phyloP scores from a whole-genome alignment of 2,113 vertebrate genomes.

The Hypocryptadius cinnamomeus region DNA sequence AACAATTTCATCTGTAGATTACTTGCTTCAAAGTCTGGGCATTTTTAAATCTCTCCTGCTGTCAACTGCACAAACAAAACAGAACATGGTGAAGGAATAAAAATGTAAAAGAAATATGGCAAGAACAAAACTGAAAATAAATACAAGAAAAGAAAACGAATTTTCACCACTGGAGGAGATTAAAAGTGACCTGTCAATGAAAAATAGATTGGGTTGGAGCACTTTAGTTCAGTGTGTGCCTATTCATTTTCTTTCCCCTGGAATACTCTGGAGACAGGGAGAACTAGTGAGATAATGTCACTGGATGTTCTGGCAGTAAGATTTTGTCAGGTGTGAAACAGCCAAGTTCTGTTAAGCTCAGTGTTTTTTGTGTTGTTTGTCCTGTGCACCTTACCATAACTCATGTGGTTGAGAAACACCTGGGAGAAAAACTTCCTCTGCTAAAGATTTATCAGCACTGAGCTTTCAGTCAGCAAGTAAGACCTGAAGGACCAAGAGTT shows the following conservation, averaged over 20 bases:
- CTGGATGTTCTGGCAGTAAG: neutral
- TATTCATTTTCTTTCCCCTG: neutral
- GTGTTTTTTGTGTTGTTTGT: neutral
- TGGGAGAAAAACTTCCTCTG: neutral
- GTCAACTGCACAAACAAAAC: neutral
- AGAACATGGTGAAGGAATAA: neutral
- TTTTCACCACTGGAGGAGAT: neutral
- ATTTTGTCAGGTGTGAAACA: neutral
- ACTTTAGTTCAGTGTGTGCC: neutral
- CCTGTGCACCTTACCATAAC: neutral
- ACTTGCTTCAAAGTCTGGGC: neutral
- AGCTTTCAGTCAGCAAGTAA: neutral
- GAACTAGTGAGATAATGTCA: neutral
- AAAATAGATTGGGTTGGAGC: neutral
- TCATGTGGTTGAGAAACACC: neutral
- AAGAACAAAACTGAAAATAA: neutral
- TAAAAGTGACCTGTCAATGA: neutral
- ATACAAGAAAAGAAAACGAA: neutral
- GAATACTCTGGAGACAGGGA: neutral
- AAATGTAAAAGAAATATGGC: neutral
- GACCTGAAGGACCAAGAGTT: neutral
- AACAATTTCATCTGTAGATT: neutral
- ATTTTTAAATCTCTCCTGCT: conserved; percentile 4
- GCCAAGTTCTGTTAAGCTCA: neutral
- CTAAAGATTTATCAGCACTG: neutral